These are phyloP conservation scores for Lycaon pictus DNA, from an alignment of 2,113 vertebrate species.

Conservation along the genomic window DNA sequence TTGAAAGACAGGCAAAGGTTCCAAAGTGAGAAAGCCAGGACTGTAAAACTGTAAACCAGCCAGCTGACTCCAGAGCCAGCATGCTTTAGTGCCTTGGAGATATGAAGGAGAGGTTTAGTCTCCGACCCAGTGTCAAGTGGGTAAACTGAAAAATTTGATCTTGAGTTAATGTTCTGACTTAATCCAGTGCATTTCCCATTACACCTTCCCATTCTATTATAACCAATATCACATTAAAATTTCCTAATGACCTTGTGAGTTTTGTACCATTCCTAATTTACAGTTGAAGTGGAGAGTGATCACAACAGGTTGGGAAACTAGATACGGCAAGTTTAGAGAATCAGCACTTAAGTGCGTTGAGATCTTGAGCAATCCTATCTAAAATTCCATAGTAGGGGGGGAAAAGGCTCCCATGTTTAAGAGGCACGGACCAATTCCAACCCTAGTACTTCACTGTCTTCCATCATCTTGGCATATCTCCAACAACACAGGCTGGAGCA, in stretches of 20 bases:
- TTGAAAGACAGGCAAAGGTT: neutral
- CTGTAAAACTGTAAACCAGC: neutral
- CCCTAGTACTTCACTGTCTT: neutral
- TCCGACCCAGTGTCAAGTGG: neutral
- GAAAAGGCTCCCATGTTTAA: neutral
- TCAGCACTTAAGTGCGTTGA: neutral
- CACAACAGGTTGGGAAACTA: neutral
- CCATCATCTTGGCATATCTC: neutral
- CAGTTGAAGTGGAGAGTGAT: neutral
- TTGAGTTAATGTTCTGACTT: neutral
- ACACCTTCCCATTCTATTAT: neutral
- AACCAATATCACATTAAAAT: neutral
- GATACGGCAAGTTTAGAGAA: neutral
- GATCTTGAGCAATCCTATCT: neutral
- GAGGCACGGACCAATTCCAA: neutral
- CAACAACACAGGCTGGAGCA: neutral
- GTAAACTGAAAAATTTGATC: neutral
- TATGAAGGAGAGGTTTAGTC: neutral
- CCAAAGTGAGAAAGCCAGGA: neutral
- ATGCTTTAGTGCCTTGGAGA: neutral
- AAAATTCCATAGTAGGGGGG: neutral
- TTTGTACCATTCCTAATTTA: neutral
- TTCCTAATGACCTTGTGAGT: neutral
- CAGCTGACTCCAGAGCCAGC: neutral
- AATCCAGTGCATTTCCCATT: neutral